Conservation (phyloP, 2,888 invertebrate genomes). For the Rosalia funebris region DNA sequence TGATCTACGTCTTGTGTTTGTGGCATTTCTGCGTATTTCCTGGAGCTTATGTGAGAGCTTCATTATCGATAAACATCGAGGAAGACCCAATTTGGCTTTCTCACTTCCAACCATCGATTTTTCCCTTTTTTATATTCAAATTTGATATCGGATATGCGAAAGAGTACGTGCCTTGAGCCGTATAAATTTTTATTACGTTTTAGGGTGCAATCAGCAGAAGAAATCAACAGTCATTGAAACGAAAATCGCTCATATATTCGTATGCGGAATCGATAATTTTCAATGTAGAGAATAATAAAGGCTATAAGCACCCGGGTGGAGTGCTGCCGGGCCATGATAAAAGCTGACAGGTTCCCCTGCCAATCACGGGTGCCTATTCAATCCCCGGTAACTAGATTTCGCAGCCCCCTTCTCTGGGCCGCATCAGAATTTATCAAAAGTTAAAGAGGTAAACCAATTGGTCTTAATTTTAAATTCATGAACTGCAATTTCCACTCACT, state of each 20-base stretch:
- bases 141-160: constrained; percentile 5
- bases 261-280: constrained; percentile 60
- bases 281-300: constrained; percentile 55
- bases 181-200: constrained; percentile 32
- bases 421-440: constrained; percentile 44
- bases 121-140: constrained; percentile 20
- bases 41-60: neutral
- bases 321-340: constrained; percentile 56
- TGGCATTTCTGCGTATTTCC: neutral
- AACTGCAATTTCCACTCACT: constrained; percentile 39
- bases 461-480: constrained; percentile 45
- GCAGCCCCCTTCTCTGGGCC: constrained; percentile 32
- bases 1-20: too few species aligned
- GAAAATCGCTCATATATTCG: constrained; percentile 51
- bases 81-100: constrained; percentile 15
- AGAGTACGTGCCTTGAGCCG: constrained; percentile 14
- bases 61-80: neutral
- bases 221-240: constrained; percentile 47
- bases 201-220: constrained; percentile 43
- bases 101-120: constrained; percentile 9
- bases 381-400: constrained; percentile 60
- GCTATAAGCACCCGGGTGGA: constrained; percentile 49
- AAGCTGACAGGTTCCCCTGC: constrained; percentile 59
- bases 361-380: constrained; percentile 59
- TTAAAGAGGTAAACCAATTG: constrained; percentile 49